Percentiles rank a stretch among this genome's conserved stretches.
These are phyloP conservation scores for Orthonychiurus folsomi DNA, from an alignment of 2,888 invertebrate species.

Conservation along the genomic window DNA sequence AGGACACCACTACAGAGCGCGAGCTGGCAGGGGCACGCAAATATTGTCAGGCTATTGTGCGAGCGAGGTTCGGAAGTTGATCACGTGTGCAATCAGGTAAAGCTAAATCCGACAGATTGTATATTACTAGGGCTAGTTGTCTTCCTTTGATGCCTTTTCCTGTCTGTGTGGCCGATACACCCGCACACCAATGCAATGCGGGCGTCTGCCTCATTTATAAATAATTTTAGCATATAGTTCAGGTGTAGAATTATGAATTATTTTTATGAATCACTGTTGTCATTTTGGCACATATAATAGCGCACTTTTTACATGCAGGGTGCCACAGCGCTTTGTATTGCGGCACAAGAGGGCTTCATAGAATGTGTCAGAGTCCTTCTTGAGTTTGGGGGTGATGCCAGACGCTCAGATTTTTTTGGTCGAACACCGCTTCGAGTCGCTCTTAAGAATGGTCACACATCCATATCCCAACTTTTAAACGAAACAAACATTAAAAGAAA, in stretches of 20 bases:
- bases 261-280: neutral
- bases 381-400: slow-evolving; percentile 75
- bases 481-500: slow-evolving; percentile 49
- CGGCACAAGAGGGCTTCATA: slow-evolving; percentile 84
- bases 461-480: slow-evolving; percentile 69
- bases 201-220: too few species aligned
- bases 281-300: neutral
- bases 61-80: slow-evolving; percentile 73
- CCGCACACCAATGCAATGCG: too few species aligned
- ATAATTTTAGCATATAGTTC: too few species aligned
- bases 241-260: too few species aligned
- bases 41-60: slow-evolving; percentile 69
- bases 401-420: slow-evolving; percentile 76
- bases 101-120: too few species aligned
- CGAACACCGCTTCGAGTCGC: slow-evolving; percentile 81
- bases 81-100: slow-evolving; percentile 76
- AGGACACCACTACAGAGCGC: slow-evolving; percentile 89
- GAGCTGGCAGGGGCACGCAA: slow-evolving; percentile 84
- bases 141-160: too few species aligned
- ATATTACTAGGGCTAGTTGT: too few species aligned
- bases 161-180: too few species aligned
- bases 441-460: slow-evolving; percentile 79
- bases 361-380: slow-evolving; percentile 75
- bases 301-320: slow-evolving; percentile 51
- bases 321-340: slow-evolving; percentile 85